Conservation (phyloP, 2,113 vertebrate genomes). For the Gyps fulvus region DNA sequence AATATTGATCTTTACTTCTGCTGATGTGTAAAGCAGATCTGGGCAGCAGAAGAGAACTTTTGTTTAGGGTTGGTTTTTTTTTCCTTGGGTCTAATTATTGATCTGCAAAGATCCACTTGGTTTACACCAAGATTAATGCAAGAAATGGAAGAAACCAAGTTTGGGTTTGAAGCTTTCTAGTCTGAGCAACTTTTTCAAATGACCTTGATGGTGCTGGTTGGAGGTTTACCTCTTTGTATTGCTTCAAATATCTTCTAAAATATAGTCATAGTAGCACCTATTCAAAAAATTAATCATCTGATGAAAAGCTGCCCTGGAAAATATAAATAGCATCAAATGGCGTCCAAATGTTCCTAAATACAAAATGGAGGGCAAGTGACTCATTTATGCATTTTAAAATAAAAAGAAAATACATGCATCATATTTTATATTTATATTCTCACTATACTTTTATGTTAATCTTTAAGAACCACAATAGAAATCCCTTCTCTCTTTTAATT, state of each 20-base stretch:
- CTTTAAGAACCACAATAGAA: background rate
- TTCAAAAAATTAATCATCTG: background rate
- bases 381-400: background rate
- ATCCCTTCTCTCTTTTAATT: background rate
- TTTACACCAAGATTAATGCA: slow-evolving; percentile 29
- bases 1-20: slow-evolving; percentile 42
- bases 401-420: background rate
- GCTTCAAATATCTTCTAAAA: background rate
- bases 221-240: background rate
- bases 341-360: background rate
- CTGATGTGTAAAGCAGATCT: slow-evolving; percentile 47
- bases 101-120: slow-evolving; percentile 6
- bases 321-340: background rate
- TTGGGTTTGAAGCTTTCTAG: background rate
- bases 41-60: slow-evolving; percentile 8
- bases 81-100: slow-evolving; percentile 22
- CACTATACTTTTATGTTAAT: background rate
- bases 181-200: background rate
- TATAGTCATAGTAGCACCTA: background rate
- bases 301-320: background rate
- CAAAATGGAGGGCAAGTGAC: background rate
- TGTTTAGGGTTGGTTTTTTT: background rate
- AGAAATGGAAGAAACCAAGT: background rate
- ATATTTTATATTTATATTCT: background rate
- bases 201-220: background rate